Evolutionary conservation across 1,140 invertebrate genomes (phyloP).

Genomic region (Drosophila nasuta): DNA sequence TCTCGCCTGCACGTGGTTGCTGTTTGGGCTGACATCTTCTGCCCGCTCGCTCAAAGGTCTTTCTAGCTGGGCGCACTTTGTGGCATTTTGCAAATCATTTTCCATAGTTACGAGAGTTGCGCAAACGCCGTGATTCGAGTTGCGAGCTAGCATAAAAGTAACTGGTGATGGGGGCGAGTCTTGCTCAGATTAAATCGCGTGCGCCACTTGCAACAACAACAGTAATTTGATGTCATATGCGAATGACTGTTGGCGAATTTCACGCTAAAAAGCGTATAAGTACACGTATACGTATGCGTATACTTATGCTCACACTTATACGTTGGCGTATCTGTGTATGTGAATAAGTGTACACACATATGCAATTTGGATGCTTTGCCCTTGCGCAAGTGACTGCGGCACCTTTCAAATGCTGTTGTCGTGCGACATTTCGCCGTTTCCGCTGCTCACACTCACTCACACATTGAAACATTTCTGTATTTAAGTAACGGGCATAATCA

Average conservation of each 20-base stretch:
- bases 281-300: conserved; percentile 34
- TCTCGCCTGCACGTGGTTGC: not conserved
- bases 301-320: conserved; percentile 29
- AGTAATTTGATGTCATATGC: conserved; percentile 12
- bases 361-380: conserved; percentile 14
- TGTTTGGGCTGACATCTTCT: conserved; percentile 1
- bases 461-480: conserved; percentile 9
- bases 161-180: conserved; percentile 36
- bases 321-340: conserved; percentile 36
- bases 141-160: conserved; percentile 43
- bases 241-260: conserved; percentile 28
- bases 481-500: conserved; percentile 18
- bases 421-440: conserved; percentile 40
- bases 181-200: conserved; percentile 29
- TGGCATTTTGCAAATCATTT: conserved; percentile 79
- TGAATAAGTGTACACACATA: conserved; percentile 7
- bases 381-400: conserved; percentile 59
- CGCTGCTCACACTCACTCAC: conserved; percentile 6
- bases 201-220: conserved; percentile 14
- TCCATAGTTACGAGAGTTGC: conserved; percentile 57
- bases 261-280: conserved; percentile 6
- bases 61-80: conserved; percentile 32
- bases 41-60: not conserved
- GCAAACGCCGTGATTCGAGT: conserved; percentile 71
- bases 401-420: conserved; percentile 23